These are phyloP conservation scores for Propithecus perrieri DNA, from an alignment of 2,797 vertebrate genomes.

Conservation along the genomic window DNA sequence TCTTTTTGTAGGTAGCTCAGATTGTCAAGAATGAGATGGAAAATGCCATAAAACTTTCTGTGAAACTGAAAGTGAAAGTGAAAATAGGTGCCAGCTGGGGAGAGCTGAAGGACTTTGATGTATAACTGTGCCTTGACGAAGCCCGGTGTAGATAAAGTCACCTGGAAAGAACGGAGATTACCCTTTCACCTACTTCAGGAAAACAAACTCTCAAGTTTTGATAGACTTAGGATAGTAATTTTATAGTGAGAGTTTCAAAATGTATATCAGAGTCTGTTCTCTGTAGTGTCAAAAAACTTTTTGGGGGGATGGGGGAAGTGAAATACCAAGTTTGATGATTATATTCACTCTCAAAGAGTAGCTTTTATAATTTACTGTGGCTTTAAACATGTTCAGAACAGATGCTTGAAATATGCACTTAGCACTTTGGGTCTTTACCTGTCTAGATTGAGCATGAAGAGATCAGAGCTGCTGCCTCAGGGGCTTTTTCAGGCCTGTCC, in stretches of 20 bases:
- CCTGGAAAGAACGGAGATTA: neutral
- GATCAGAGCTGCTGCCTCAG: neutral
- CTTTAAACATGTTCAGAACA: neutral
- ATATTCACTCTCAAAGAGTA: slow-evolving; percentile 39
- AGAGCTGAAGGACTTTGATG: slow-evolving; percentile 91
- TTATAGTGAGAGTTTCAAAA: neutral
- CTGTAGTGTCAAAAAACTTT: neutral
- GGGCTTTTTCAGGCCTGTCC: neutral
- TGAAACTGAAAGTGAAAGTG: slow-evolving; percentile 93
- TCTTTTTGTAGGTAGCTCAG: slow-evolving; percentile 91
- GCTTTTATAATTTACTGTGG: slow-evolving; percentile 25
- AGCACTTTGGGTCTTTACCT: slow-evolving; percentile 26
- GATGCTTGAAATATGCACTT: slow-evolving; percentile 50
- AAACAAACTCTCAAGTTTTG: neutral
- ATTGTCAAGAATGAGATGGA: slow-evolving; percentile 98
- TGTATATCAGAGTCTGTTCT: neutral
- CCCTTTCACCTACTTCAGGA: neutral
- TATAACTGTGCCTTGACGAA: slow-evolving; percentile 77
- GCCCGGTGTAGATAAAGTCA: neutral
- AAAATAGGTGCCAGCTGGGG: slow-evolving; percentile 96
- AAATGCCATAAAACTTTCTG: slow-evolving; percentile 91
- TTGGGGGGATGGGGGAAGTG: neutral
- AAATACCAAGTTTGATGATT: neutral
- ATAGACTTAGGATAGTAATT: neutral
- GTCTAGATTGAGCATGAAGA: neutral